Evolutionary conservation across 1,140 invertebrate genomes (phyloP).

Genomic region (Harpegnathos saltator): DNA sequence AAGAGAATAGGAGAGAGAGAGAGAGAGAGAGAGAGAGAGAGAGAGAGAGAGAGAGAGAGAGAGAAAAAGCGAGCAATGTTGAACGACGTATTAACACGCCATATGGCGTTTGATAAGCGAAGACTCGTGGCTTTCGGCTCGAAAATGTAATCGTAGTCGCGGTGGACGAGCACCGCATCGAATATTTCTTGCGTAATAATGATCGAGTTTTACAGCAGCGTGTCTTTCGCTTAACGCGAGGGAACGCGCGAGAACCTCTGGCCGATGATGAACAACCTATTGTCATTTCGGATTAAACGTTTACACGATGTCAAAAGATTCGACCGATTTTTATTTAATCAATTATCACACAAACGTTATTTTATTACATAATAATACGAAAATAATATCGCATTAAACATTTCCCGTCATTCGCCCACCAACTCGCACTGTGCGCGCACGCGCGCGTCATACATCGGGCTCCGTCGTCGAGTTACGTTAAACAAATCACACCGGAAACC

Average conservation of each 20-base stretch:
- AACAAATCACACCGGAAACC: conserved; percentile 18
- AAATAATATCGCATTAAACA: background rate
- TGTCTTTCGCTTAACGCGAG: background rate
- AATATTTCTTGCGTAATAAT: conserved; percentile 28
- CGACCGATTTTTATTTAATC: background rate
- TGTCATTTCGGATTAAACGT: background rate
- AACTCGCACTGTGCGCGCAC: too few relatives aligned
- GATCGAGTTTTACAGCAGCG: conserved; percentile 39
- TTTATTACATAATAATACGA: background rate
- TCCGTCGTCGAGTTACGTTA: conserved; percentile 17
- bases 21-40: background rate
- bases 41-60: background rate
- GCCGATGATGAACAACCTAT: background rate
- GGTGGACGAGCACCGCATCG: background rate
- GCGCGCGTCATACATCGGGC: too few relatives aligned
- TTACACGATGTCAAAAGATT: too few relatives aligned
- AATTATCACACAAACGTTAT: background rate
- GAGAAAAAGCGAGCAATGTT: conserved; percentile 31
- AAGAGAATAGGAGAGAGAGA: background rate
- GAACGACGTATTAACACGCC: conserved; percentile 53
- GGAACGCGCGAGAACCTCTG: background rate
- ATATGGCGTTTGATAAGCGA: conserved; percentile 63
- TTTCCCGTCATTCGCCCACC: too few relatives aligned
- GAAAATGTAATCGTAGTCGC: background rate
- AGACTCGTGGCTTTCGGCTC: conserved; percentile 45